Evolutionary conservation across 2,797 vertebrate genomes (phyloP).

Genomic region (Corythornis leucogaster): DNA sequence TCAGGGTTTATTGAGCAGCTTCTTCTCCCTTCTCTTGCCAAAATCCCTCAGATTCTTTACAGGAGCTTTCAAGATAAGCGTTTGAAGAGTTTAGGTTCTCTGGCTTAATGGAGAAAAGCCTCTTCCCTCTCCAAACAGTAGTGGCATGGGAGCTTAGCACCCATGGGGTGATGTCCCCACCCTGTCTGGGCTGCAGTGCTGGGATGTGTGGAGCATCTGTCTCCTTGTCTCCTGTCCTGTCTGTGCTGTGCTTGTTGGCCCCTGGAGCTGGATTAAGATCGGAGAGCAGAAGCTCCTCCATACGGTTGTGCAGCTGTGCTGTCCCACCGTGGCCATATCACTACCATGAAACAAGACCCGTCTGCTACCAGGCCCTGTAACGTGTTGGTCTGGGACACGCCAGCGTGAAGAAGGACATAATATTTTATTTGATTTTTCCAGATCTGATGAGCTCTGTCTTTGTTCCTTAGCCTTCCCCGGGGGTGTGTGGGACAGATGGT

Average conservation of each 20-base stretch:
- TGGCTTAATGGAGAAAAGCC: neutral
- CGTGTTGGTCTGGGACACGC: neutral
- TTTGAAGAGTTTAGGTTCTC: neutral
- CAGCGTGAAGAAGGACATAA: neutral
- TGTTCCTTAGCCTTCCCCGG: neutral
- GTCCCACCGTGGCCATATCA: accelerated
- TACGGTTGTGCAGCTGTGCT: neutral
- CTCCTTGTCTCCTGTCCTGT: neutral
- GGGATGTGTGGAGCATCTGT: neutral
- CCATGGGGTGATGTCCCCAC: neutral
- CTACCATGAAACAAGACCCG: neutral
- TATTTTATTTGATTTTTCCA: neutral
- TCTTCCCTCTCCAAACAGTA: neutral
- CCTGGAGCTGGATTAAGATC: neutral
- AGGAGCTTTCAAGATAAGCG: neutral
- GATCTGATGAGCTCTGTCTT: neutral
- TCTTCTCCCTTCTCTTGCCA: neutral
- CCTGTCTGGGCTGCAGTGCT: neutral
- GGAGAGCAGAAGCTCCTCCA: neutral
- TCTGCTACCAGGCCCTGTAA: neutral
- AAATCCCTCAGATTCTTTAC: neutral
- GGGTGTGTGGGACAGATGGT: neutral
- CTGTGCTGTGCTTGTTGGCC: accelerated
- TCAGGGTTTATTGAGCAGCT: neutral
- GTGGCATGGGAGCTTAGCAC: accelerated